These are phyloP conservation scores for Desmodus rotundus DNA, from an alignment of 2,113 vertebrate genomes.

Conservation along the genomic window DNA sequence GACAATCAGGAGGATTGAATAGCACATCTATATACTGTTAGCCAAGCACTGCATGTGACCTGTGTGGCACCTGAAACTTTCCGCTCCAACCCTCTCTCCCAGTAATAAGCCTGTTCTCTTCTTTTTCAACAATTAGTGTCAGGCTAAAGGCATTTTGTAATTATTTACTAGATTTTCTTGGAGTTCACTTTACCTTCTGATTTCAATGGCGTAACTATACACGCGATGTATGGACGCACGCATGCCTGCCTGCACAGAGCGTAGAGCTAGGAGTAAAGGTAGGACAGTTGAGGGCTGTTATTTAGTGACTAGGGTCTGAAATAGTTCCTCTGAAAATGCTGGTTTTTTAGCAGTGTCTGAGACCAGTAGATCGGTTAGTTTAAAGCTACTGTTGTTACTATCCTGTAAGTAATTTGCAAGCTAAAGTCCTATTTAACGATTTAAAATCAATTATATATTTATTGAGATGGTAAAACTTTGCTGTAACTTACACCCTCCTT, in stretches of 20 bases:
- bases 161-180: background rate
- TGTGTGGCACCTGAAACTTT: background rate
- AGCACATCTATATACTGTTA: background rate
- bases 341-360: background rate
- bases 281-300: background rate
- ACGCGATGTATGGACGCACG: rapidly evolving
- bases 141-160: background rate
- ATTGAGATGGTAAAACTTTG: background rate
- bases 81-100: background rate
- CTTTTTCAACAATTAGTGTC: background rate
- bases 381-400: background rate
- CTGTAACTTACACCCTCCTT: background rate
- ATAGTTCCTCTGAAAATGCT: background rate
- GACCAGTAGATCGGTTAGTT: background rate
- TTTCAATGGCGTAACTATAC: background rate
- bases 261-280: background rate
- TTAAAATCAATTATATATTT: background rate
- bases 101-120: background rate
- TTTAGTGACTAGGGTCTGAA: background rate
- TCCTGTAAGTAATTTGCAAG: background rate
- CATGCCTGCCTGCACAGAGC: background rate
- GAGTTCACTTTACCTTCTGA: background rate
- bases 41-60: no score
- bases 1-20: background rate
- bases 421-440: background rate